phyloP scores from a whole-genome alignment of 1,140 invertebrate species.

The Berghia stephanieae region DNA sequence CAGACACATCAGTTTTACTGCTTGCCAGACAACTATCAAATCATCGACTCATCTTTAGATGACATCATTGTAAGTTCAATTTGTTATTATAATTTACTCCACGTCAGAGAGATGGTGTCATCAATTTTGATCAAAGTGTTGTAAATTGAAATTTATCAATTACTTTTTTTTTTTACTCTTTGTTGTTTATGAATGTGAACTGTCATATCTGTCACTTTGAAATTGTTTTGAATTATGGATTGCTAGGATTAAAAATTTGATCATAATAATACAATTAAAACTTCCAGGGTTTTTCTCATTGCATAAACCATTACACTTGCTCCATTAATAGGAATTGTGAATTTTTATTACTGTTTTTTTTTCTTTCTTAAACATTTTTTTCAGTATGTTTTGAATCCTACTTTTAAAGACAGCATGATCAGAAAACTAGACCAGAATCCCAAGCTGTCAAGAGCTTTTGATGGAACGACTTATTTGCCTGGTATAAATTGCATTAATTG shows the following conservation, averaged over 20 bases:
- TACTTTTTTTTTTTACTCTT: no score
- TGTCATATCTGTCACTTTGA: no score
- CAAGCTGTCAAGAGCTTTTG: conserved; percentile 93
- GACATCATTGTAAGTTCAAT: conserved; percentile 84
- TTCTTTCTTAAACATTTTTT: conserved; percentile 46
- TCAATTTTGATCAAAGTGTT: not conserved
- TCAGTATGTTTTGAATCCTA: conserved; percentile 96
- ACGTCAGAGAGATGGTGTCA: not conserved
- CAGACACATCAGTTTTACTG: conserved; percentile 99
- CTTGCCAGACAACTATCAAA: conserved; percentile 99
- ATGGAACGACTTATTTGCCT: conserved; percentile 95
- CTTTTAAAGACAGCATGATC: conserved; percentile 88
- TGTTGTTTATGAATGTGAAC: no score
- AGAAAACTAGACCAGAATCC: conserved; percentile 80
- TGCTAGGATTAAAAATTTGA: no score
- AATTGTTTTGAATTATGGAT: no score
- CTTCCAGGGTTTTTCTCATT: no score
- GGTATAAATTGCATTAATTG: conserved; percentile 65
- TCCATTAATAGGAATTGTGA: no score
- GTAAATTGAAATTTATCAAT: no score
- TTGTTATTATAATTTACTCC: not conserved
- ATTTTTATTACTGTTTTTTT: not conserved
- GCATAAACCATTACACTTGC: no score
- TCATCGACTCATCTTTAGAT: conserved; percentile 98
- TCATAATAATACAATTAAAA: no score